Evolutionary conservation across 2,888 invertebrate species (phyloP).

Genomic region (Gari tellinella): DNA sequence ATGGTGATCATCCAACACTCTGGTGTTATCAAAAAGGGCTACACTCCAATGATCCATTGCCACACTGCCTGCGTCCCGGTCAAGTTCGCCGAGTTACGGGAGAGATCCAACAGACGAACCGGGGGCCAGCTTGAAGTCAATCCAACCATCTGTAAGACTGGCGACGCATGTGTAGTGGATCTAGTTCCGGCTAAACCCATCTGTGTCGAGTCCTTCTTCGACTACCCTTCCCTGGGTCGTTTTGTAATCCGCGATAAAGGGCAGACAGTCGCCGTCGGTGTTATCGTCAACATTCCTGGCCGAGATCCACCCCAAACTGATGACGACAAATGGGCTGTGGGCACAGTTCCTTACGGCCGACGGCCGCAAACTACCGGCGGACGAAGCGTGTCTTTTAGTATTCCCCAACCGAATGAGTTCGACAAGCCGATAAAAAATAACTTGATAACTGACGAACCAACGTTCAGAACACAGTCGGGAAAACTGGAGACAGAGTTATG

Average conservation of each 20-base stretch:
- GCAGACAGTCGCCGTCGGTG: constrained; percentile 98
- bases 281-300: constrained; percentile 90
- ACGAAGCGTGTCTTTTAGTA: constrained; percentile 54
- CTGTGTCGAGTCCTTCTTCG: constrained; percentile 98
- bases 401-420: constrained; percentile 42
- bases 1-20: constrained; percentile 99
- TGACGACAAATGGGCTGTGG: constrained; percentile 57
- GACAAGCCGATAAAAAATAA: constrained; percentile 39
- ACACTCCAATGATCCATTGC: constrained; percentile 99
- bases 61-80: constrained; percentile 99
- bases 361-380: constrained; percentile 58
- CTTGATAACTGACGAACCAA: constrained; percentile 33
- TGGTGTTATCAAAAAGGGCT: constrained; percentile 98
- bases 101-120: constrained; percentile 99
- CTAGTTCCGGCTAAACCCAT: constrained; percentile 97
- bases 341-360: constrained; percentile 40
- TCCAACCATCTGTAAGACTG: constrained; percentile 97
- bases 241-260: constrained; percentile 99
- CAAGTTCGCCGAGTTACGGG: constrained; percentile 98
- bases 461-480: constrained; percentile 64
- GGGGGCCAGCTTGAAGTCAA: constrained; percentile 87
- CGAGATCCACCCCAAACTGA: constrained; percentile 55
- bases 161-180: constrained; percentile 97
- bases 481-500: constrained; percentile 61
- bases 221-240: constrained; percentile 97